phyloP scores from a whole-genome alignment of 2,888 invertebrate genomes.

The Luperina testacea region DNA sequence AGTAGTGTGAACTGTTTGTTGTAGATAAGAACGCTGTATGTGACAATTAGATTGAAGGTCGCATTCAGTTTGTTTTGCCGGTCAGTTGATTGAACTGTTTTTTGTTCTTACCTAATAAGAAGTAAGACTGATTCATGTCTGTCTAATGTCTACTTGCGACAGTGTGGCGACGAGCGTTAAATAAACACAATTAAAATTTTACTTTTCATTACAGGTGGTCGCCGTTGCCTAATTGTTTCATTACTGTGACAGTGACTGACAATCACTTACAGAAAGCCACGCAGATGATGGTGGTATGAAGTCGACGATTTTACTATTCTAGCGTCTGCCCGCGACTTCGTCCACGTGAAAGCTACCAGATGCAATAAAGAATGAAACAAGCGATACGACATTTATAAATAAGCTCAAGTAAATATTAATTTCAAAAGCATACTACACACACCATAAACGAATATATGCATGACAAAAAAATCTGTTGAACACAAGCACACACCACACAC shows the following conservation, averaged over 20 bases:
- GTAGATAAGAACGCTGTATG: conserved; percentile 50
- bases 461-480: too few relatives aligned
- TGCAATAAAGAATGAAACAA: too few relatives aligned
- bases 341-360: too few relatives aligned
- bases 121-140: background rate
- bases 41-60: conserved; percentile 50
- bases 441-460: too few relatives aligned
- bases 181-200: conserved; percentile 21
- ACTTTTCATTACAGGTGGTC: background rate
- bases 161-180: conserved; percentile 9
- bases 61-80: background rate
- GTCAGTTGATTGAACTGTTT: conserved; percentile 36
- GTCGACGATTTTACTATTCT: background rate
- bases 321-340: background rate
- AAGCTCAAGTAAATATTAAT: too few relatives aligned
- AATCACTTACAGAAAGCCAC: background rate
- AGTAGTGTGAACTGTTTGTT: conserved; percentile 43
- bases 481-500: too few relatives aligned
- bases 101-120: conserved; percentile 8
- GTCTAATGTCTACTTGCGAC: background rate
- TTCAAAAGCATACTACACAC: too few relatives aligned
- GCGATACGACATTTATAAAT: too few relatives aligned
- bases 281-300: background rate
- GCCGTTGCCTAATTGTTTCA: background rate
- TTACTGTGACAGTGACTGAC: conserved; percentile 2